A percentile compares a stretch with the other conserved stretches of the same genome.
Conservation (phyloP, 2,888 invertebrate genomes). For the Rhagium mordax region DNA sequence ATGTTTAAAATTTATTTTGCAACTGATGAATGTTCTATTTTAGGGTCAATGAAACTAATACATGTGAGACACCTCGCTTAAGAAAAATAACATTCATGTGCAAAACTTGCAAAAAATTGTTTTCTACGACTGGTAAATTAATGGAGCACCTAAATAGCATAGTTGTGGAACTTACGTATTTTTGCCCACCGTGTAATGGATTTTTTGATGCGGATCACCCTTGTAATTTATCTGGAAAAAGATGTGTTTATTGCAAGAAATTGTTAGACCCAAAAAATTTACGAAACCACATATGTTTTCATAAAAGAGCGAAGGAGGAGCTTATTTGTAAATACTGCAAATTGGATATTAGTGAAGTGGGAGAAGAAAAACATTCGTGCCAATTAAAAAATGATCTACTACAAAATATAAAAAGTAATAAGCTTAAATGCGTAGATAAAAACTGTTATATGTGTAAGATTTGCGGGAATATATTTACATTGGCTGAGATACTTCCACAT, state of each 20-base stretch:
- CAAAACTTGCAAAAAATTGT: neutral
- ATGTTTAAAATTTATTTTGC: too few species aligned
- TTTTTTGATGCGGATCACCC: conserved; percentile 30
- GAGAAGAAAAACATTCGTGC: neutral
- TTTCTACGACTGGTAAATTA: neutral
- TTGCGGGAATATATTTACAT: neutral
- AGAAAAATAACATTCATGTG: conserved; percentile 10
- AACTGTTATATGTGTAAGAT: neutral
- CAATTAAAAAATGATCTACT: neutral
- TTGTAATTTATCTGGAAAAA: conserved; percentile 30
- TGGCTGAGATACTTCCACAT: neutral
- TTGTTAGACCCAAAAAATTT: neutral
- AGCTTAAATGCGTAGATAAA: neutral
- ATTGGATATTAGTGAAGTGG: neutral
- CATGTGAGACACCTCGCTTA: neutral
- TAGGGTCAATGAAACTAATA: neutral
- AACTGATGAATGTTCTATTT: neutral
- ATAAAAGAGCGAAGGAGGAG: neutral
- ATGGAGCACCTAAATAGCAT: neutral
- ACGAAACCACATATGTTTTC: conserved; percentile 35
- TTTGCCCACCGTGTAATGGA: conserved; percentile 25
- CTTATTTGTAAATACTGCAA: neutral
- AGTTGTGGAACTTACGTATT: conserved; percentile 28
- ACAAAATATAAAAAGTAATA: neutral
- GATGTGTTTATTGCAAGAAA: conserved; percentile 35